These are phyloP conservation scores for Ametastegia equiseti DNA, from an alignment of 2,888 invertebrate genomes.

Conservation along the genomic window DNA sequence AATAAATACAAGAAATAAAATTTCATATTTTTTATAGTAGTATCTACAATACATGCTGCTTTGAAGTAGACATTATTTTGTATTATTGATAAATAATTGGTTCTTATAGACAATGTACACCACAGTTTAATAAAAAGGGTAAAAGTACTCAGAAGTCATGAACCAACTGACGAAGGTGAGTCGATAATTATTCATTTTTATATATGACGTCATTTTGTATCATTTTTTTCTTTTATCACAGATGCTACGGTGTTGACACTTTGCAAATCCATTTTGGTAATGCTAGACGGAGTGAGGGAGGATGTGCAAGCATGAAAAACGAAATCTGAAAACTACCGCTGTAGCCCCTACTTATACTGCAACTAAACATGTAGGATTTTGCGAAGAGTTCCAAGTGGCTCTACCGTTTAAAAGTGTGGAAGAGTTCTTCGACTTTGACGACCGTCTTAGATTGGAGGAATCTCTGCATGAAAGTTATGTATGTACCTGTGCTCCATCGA, in stretches of 20 bases:
- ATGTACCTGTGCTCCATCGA: background rate
- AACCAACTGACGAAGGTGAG: background rate
- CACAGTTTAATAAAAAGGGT: background rate
- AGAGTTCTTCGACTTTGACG: background rate
- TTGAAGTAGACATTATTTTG: too few relatives aligned
- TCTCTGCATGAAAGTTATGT: background rate
- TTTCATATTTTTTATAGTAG: too few relatives aligned
- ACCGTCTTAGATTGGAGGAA: background rate
- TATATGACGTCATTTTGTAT: background rate
- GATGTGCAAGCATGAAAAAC: slow-evolving; percentile 16
- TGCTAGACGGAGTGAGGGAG: background rate
- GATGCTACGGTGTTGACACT: slow-evolving; percentile 5
- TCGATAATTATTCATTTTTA: background rate
- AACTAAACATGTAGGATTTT: slow-evolving; percentile 4
- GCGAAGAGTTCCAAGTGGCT: background rate
- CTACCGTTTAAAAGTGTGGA: background rate
- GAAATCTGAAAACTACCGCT: background rate
- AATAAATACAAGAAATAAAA: too few relatives aligned
- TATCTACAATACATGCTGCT: too few relatives aligned
- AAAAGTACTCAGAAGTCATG: background rate
- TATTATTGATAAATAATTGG: background rate
- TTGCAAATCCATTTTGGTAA: background rate
- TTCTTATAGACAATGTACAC: background rate
- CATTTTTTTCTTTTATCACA: background rate
- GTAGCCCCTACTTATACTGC: background rate